A percentile compares a stretch with the other conserved stretches of the same genome.
Evolutionary conservation across 2,888 invertebrate species (phyloP).

Genomic region (Teleogryllus oceanicus): DNA sequence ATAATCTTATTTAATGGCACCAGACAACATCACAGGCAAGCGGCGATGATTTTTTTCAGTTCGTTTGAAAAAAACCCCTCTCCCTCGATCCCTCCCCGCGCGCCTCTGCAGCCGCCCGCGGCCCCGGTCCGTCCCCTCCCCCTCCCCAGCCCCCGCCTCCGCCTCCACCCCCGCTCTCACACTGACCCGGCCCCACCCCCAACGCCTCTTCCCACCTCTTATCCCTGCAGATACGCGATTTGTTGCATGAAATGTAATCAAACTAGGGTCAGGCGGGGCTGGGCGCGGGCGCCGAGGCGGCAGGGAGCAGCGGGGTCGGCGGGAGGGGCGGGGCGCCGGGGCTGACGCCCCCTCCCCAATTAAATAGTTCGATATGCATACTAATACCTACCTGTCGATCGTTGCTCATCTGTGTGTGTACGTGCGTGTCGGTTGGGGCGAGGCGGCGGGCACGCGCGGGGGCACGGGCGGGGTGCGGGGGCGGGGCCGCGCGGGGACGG

Average conservation of each 20-base stretch:
- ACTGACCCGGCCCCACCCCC: neutral
- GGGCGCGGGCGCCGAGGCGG: constrained; percentile 21
- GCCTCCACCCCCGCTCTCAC: neutral
- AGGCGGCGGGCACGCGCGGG: neutral
- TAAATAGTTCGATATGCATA: constrained; percentile 35
- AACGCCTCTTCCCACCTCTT: constrained; percentile 27
- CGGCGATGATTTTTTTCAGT: constrained; percentile 24
- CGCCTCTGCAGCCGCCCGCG: neutral
- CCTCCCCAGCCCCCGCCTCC: neutral
- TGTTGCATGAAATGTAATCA: constrained; percentile 32
- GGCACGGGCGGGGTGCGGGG: neutral
- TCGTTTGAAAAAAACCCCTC: neutral
- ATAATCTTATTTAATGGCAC: constrained; percentile 37
- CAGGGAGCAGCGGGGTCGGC: neutral
- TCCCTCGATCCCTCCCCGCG: neutral
- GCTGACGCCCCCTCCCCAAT: constrained; percentile 29
- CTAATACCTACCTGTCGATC: constrained; percentile 35
- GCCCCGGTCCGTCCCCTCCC: neutral
- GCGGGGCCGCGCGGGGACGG: neutral
- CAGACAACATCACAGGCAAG: constrained; percentile 29
- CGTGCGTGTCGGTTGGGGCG: constrained; percentile 1
- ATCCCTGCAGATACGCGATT: constrained; percentile 28
- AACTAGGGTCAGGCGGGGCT: constrained; percentile 25
- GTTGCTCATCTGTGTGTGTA: constrained; percentile 20
- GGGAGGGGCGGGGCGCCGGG: neutral